Conservation (phyloP, 2,797 vertebrate species). For the Xenops minutus region DNA sequence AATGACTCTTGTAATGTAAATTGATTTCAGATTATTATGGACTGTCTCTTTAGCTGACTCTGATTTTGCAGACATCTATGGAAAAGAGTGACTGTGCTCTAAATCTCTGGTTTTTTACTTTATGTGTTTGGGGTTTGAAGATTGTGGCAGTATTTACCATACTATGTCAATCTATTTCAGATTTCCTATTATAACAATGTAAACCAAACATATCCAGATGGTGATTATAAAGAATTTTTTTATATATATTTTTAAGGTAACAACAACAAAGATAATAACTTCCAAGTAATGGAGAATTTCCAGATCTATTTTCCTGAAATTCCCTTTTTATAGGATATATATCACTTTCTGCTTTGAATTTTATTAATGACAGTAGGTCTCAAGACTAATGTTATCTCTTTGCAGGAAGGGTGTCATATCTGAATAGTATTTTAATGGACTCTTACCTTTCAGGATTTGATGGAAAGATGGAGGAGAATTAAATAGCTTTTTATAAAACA, state of each 20-base stretch:
- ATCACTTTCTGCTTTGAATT: neutral
- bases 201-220: neutral
- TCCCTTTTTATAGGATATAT: neutral
- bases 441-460: neutral
- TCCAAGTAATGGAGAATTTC: neutral
- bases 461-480: neutral
- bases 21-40: constrained; percentile 59
- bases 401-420: neutral
- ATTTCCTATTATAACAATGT: neutral
- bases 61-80: constrained; percentile 15
- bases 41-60: neutral
- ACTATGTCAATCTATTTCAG: neutral
- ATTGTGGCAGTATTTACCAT: neutral
- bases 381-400: neutral
- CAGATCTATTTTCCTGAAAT: neutral
- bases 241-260: neutral
- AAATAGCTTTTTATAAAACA: neutral
- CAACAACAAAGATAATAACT: neutral
- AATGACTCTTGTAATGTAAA: constrained; percentile 49
- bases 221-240: neutral
- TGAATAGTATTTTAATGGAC: neutral
- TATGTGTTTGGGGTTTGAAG: neutral
- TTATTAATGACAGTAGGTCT: neutral
- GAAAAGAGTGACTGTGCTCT: constrained; percentile 1
- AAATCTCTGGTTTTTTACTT: neutral